Percentiles rank a stretch among this genome's conserved stretches.
Conservation (phyloP, 2,888 invertebrate genomes). For the Watsonalla cultraria region DNA sequence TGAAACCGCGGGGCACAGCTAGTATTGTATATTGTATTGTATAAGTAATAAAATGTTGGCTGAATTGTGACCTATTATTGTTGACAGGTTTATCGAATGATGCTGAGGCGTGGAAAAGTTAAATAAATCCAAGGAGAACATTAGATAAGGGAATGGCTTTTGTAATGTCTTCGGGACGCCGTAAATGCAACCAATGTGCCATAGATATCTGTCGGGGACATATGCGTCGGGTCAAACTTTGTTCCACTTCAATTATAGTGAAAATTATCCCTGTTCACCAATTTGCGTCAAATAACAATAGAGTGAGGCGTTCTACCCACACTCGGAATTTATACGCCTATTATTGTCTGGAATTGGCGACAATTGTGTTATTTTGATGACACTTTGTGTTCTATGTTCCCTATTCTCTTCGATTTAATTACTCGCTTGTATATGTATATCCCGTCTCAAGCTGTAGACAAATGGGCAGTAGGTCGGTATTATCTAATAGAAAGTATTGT, state of each 20-base stretch:
- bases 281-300: slow-evolving; percentile 9
- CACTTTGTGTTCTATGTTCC: background rate
- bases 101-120: slow-evolving; percentile 73
- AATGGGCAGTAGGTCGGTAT: too few relatives aligned
- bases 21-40: too few relatives aligned
- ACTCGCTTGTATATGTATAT: background rate
- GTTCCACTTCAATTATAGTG: slow-evolving; percentile 25
- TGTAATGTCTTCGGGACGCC: slow-evolving; percentile 76
- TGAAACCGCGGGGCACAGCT: too few relatives aligned
- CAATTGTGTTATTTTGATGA: background rate
- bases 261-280: slow-evolving; percentile 2
- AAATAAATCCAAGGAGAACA: slow-evolving; percentile 74
- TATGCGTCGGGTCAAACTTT: slow-evolving; percentile 46
- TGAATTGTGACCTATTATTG: slow-evolving; percentile 56
- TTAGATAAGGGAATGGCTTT: slow-evolving; percentile 77
- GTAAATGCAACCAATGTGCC: slow-evolving; percentile 74
- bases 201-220: slow-evolving; percentile 62
- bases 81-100: slow-evolving; percentile 73
- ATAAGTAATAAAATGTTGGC: background rate
- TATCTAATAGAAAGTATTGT: too few relatives aligned
- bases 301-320: background rate
- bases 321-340: background rate
- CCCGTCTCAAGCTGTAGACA: too few relatives aligned
- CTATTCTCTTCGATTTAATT: background rate
- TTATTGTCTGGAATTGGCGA: background rate